These are phyloP conservation scores for Esox lucius DNA, from an alignment of 2,797 vertebrate genomes.

Conservation along the genomic window DNA sequence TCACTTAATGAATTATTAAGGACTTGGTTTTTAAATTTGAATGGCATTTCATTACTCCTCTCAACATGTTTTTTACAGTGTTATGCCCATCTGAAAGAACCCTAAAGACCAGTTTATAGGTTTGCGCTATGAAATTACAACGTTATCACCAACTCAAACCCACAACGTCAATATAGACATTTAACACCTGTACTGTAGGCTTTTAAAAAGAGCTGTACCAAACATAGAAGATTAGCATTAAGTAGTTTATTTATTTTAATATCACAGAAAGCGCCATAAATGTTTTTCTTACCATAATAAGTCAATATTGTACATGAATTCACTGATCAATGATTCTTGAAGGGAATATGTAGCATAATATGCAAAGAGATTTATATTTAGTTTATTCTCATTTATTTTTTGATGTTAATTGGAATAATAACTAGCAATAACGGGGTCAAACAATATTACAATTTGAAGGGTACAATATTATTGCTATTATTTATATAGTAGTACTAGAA, in stretches of 20 bases:
- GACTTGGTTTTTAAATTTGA: constrained; percentile 59
- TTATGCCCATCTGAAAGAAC: constrained; percentile 34
- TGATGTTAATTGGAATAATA: background rate
- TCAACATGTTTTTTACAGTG: constrained; percentile 45
- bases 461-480: background rate
- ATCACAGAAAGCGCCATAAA: background rate
- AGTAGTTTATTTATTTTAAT: background rate
- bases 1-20: constrained; percentile 60
- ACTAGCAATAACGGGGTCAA: background rate
- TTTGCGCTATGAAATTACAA: constrained; percentile 28
- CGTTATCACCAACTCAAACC: constrained; percentile 13
- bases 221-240: too few relatives aligned
- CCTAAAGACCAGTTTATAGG: constrained; percentile 20
- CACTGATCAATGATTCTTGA: background rate
- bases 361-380: background rate
- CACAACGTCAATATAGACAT: constrained; percentile 22
- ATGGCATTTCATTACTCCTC: constrained; percentile 49
- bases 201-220: too few relatives aligned
- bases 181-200: background rate
- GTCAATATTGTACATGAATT: background rate
- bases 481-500: background rate
- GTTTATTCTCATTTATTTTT: background rate
- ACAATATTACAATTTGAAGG: background rate
- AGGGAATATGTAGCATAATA: background rate
- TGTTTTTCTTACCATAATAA: background rate